phyloP scores from a whole-genome alignment of 2,888 invertebrate species.

The Xestoiulus laeticollis region DNA sequence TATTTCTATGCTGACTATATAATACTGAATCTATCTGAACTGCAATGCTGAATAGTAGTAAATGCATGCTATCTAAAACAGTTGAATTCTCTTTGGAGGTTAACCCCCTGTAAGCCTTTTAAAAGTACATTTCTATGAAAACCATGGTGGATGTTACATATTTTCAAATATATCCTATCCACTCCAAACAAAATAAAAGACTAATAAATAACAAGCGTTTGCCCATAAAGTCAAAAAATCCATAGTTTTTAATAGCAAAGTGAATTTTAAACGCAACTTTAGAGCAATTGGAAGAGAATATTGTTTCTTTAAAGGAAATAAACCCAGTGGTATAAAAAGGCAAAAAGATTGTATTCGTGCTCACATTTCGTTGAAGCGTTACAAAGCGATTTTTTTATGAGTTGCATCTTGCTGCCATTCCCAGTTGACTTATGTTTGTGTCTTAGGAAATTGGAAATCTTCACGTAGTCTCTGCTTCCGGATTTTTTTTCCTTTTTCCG shows the following conservation, averaged over 20 bases:
- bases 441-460: conserved; percentile 43
- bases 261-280: conserved; percentile 8
- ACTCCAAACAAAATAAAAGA: not conserved
- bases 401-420: conserved; percentile 43
- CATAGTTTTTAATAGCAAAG: not conserved
- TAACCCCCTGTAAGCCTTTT: not conserved
- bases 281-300: conserved; percentile 7
- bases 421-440: conserved; percentile 40
- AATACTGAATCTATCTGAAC: no score
- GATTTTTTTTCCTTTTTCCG: not conserved
- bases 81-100: not conserved
- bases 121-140: not conserved
- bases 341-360: not conserved
- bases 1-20: no score
- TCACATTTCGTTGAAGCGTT: conserved; percentile 32
- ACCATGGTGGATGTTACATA: not conserved
- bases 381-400: conserved; percentile 40
- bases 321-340: not conserved
- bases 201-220: not conserved
- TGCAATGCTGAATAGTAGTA: no score
- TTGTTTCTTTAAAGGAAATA: conserved; percentile 30
- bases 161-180: not conserved
- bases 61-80: not conserved
- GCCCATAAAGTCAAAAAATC: not conserved
- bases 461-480: not conserved